Percentiles rank a stretch among this genome's conserved stretches.
Conservation (phyloP, 2,113 vertebrate genomes). For the Acrocephalus arundinaceus region DNA sequence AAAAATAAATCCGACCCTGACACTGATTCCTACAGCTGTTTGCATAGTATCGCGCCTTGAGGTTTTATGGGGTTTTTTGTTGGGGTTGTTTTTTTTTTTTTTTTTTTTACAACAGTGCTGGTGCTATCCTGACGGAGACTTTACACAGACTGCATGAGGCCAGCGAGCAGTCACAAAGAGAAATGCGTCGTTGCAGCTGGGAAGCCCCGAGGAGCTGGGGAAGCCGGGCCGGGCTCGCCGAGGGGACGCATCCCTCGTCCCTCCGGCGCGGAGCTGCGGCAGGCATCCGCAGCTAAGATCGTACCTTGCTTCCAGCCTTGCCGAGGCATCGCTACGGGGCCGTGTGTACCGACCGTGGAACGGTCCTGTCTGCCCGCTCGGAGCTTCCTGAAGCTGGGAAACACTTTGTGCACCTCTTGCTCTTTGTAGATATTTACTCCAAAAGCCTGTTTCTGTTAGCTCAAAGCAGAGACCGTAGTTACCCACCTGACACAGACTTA, state of each 20-base stretch:
- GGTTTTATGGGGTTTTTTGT: not conserved
- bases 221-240: not conserved
- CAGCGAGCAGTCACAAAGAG: not conserved
- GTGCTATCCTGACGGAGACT: not conserved
- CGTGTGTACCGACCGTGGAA: fast-evolving
- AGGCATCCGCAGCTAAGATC: fast-evolving
- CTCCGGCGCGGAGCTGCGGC: not conserved
- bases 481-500: too few species aligned
- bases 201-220: not conserved
- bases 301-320: fast-evolving
- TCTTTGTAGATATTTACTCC: not conserved
- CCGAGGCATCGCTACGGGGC: fast-evolving
- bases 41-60: not conserved
- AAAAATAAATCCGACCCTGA: not conserved
- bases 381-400: not conserved
- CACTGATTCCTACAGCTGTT: not conserved
- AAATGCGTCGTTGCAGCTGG: not conserved
- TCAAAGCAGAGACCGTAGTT: fast-evolving
- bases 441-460: not conserved
- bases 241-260: not conserved
- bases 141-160: not conserved
- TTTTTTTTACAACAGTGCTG: not conserved
- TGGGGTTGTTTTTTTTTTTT: too few species aligned
- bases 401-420: too few species aligned
- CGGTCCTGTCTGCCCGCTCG: too few species aligned